A percentile compares a stretch with the other conserved stretches of the same genome.
Evolutionary conservation across 2,888 invertebrate genomes (phyloP).

Genomic region (Apamea crenata): DNA sequence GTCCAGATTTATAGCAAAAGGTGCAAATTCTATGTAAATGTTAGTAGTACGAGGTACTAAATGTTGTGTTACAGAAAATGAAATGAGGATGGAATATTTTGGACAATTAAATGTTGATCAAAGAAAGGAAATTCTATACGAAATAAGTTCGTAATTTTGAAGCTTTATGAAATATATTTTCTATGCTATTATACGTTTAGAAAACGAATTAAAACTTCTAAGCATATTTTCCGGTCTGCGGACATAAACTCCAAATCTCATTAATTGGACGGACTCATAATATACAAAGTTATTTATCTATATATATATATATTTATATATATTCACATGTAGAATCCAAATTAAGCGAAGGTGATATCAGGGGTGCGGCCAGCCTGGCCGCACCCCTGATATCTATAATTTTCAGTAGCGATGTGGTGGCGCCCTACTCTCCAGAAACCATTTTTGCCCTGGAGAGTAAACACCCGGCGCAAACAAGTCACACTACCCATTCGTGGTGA

Average conservation of each 20-base stretch:
- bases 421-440: too few relatives aligned
- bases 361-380: too few relatives aligned
- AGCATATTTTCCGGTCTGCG: neutral
- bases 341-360: too few relatives aligned
- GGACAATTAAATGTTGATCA: slow-evolving; percentile 19
- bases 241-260: neutral
- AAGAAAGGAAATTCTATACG: slow-evolving; percentile 4
- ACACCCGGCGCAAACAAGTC: too few relatives aligned
- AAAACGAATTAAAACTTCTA: neutral
- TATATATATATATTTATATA: too few relatives aligned
- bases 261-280: too few relatives aligned
- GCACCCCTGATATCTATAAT: too few relatives aligned
- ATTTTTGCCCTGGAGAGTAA: too few relatives aligned
- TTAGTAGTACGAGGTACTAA: slow-evolving; percentile 11
- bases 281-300: neutral
- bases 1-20: slow-evolving; percentile 36
- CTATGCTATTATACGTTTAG: neutral
- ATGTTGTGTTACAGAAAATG: slow-evolving; percentile 29
- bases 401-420: too few relatives aligned
- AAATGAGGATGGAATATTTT: slow-evolving; percentile 30
- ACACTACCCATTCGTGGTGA: too few relatives aligned
- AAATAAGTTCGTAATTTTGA: slow-evolving; percentile 1
- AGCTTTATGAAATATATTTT: slow-evolving; percentile 8
- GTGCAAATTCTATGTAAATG: slow-evolving; percentile 31
- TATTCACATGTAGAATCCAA: too few relatives aligned